Base-by-base conservation (phyloP, 2,888 invertebrate genomes). In the Selenia dentaria region DNA sequence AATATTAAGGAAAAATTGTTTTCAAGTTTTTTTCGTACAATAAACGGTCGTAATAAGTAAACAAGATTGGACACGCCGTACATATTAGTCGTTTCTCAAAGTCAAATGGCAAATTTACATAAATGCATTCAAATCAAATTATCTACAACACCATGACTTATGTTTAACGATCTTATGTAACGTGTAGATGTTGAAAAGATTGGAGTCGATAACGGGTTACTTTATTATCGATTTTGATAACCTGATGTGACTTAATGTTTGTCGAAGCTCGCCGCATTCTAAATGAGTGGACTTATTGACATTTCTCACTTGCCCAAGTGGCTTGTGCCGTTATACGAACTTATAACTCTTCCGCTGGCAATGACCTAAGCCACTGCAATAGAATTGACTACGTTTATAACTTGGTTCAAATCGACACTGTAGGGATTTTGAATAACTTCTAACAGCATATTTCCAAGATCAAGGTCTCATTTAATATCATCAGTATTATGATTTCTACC, bases 331-430 rank as follows among this genome's bases (percentile, higher is more conserved):
- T 84, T 83, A 83, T 55, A 51, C 65, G 73, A 76, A 74, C 70
- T 62, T 46, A 54, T 20, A 51, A 52, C 62, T 73, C 79, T 74
- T 82, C 79, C 78, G 79, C 79, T 79, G 79, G 76, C 82, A 84
- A 76, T 84, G 84, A 81, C 84, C 83, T 73, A 68, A 65, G 70
- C 53, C 34, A 46, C 38, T 49, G 47, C 31, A 40, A 36, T 43
- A 24, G 35, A 29, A 28, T 25, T 20, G 13, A 25, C 22, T 45
- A 13, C 2, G 25, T 14, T 5, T 25, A 6, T 16, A 24, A 25
- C 10, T 25, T 25, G 25, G 3, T 3, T 14, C 16, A 3, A 16
- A 4, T 16, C 4, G 16, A 16, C 4, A 16, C 16, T 16, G 16
- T 16, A 3, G 4, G 16, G 16, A 16, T 16, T n/a, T n/a, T n/a